Evolutionary conservation across 2,888 invertebrate genomes (phyloP), one percentile per base, ranked within the genome.

Genomic region (Terebella lapidaria): DNA sequence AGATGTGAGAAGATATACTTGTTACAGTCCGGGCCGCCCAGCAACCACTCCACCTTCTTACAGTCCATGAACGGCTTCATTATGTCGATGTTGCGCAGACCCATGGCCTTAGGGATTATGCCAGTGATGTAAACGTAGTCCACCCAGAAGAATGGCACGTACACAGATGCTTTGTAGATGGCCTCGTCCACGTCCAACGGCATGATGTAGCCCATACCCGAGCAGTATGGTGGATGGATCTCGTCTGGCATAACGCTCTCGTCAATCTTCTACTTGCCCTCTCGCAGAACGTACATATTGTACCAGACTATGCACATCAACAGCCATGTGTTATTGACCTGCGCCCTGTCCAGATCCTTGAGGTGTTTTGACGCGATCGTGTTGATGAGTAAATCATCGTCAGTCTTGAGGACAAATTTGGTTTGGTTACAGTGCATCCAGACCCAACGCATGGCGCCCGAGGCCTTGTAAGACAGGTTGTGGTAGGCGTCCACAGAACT

Each of bases 131-230:
- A 53, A 5, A 53, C 26, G 27, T 53, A 24, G 20, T 53, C 53
- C 10, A 53, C 53, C 53, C 53, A 53, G 53, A 53, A 53, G 53
- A 53, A 53, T 5, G 53, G 53, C 10, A 27, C 27, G 53, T 53
- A 53, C 15, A 22, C 10, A 15, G 53, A 53, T 10, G 53, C 53
- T 10, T 26, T 5, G 53, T 26, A 22, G 25, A 27, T 5, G 27
- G 53, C 27, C 10, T 5, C 27, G 5, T 24, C 53, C 53, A 53
- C 53, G 27, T 53, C 53, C 27, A 27, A 27, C 27, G 53, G 10
- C 26, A 53, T 22, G 10, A 53, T 20, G 53, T 25, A 53, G 53
- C 25, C 53, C 10, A 27, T 5, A 5, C 53, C 53, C 25, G 53
- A 53, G 53, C 53, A 53, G 27, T 53, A 53, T 10, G 53, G 27